Evolutionary conservation across 92 coral and sea anemone species (phyloP).

Genomic region (Virgularia gustaviana): DNA sequence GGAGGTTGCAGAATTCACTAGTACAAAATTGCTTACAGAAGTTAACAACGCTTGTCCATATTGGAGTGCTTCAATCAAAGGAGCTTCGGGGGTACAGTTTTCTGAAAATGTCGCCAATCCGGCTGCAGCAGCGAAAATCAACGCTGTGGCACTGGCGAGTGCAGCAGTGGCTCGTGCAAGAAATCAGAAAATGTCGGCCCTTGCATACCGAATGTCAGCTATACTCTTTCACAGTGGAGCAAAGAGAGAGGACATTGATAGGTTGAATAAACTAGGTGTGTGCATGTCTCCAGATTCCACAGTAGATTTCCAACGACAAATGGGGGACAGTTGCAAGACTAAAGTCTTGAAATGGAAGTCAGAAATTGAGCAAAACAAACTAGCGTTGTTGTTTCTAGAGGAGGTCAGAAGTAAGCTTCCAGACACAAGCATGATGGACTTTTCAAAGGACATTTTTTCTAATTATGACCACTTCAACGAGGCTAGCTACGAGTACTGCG

Average conservation of each 20-base stretch:
- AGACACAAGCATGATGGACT: constrained; percentile 10
- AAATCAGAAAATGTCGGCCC: constrained; percentile 56
- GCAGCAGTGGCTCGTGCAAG: constrained; percentile 50
- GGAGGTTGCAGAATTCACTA: not conserved
- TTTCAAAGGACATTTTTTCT: constrained; percentile 20
- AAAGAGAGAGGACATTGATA: constrained; percentile 43
- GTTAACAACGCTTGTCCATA: constrained; percentile 4
- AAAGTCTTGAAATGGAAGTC: constrained; percentile 48
- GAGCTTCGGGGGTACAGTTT: constrained; percentile 33
- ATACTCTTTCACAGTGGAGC: constrained; percentile 54
- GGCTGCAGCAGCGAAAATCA: no score
- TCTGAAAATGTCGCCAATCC: no score
- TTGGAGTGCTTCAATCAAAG: constrained; percentile 10
- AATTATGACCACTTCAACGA: constrained; percentile 33
- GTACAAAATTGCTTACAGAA: not conserved
- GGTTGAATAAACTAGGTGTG: constrained; percentile 48
- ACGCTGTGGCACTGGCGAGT: constrained; percentile 52
- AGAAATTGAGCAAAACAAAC: constrained; percentile 43
- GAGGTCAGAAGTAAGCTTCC: constrained; percentile 46
- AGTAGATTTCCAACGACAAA: constrained; percentile 39
- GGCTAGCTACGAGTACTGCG: no score
- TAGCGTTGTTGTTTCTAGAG: constrained; percentile 17
- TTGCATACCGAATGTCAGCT: constrained; percentile 46
- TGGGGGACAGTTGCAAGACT: constrained; percentile 50
- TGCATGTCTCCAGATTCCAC: constrained; percentile 49